phyloP scores from a whole-genome alignment of 2,797 vertebrate species.

The Agapornis canus region DNA sequence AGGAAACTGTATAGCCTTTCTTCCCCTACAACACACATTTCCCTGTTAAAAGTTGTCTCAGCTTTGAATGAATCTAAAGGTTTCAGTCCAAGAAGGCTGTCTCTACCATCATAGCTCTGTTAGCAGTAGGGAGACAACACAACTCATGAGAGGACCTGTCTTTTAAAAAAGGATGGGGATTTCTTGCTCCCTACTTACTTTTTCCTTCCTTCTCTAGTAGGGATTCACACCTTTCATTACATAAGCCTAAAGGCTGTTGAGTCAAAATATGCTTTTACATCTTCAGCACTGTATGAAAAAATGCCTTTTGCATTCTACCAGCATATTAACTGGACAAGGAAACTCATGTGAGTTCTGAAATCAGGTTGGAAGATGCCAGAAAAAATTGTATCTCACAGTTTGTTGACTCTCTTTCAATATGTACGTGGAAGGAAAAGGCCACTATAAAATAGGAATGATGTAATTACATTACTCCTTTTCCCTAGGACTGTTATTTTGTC shows the following conservation, averaged over 20 bases:
- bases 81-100: neutral
- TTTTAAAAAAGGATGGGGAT: neutral
- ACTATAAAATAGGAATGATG: neutral
- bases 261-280: neutral
- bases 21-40: neutral
- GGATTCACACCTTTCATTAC: neutral
- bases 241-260: neutral
- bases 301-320: neutral
- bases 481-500: conserved; percentile 31
- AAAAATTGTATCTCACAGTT: neutral
- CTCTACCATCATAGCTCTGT: neutral
- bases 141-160: neutral
- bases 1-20: neutral
- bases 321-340: neutral
- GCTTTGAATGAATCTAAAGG: neutral
- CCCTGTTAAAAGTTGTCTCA: neutral
- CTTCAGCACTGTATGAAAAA: neutral
- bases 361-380: neutral
- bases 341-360: neutral
- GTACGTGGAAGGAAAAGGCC: neutral
- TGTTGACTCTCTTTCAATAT: neutral
- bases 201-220: neutral
- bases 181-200: neutral
- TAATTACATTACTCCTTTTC: neutral
- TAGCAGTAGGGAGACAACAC: neutral